Percentiles rank a stretch among this genome's conserved stretches.
Evolutionary conservation across 2,888 invertebrate genomes (phyloP).

Genomic region (Orchesellides sinensis): DNA sequence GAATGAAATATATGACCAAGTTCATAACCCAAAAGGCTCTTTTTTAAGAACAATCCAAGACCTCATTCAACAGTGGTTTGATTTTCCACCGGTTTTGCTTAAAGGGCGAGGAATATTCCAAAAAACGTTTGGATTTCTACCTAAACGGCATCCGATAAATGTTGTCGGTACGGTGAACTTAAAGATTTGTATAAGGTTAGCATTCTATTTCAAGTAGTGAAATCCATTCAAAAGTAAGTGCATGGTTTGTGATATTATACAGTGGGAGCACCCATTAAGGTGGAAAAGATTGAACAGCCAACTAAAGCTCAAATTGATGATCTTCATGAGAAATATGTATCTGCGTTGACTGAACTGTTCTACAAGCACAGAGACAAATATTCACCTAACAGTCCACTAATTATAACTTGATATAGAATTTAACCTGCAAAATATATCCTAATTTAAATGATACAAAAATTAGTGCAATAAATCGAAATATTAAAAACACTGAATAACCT

Average conservation of each 20-base stretch:
- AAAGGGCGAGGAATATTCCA: constrained; percentile 93
- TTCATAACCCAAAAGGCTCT: constrained; percentile 85
- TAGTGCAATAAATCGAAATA: background rate
- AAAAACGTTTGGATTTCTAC: constrained; percentile 91
- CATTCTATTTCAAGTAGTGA: too few relatives aligned
- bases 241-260: background rate
- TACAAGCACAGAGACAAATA: constrained; percentile 90
- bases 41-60: constrained; percentile 84
- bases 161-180: constrained; percentile 81
- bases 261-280: constrained; percentile 92
- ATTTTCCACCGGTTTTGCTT: constrained; percentile 86
- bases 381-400: constrained; percentile 76
- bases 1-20: constrained; percentile 88
- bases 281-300: constrained; percentile 85
- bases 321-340: constrained; percentile 86
- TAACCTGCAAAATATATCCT: too few relatives aligned
- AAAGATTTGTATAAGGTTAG: background rate
- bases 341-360: constrained; percentile 85
- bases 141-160: constrained; percentile 86
- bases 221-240: too few relatives aligned
- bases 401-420: background rate
- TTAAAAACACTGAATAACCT: background rate
- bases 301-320: constrained; percentile 82
- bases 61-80: constrained; percentile 82
- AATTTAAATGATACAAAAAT: background rate